These are phyloP conservation scores for Mormyrops boulengeri DNA, from an alignment of 2,797 vertebrate species.

Conservation along the genomic window DNA sequence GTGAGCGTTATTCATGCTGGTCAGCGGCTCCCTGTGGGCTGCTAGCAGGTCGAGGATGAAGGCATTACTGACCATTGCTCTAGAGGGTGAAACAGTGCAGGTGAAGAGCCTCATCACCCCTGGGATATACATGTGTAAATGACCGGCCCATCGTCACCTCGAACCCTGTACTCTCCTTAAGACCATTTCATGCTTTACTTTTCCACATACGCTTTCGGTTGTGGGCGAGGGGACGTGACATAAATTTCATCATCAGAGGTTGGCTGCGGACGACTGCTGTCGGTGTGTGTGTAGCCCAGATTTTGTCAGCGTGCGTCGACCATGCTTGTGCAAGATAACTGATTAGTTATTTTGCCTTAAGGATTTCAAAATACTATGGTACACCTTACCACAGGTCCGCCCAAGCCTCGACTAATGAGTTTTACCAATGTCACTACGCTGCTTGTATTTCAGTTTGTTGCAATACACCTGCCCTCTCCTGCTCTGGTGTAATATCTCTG, in stretches of 20 bases:
- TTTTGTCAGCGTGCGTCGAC: background rate
- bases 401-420: background rate
- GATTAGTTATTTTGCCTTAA: background rate
- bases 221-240: background rate
- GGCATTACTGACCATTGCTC: background rate
- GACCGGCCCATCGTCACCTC: background rate
- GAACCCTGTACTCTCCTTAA: background rate
- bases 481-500: background rate
- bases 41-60: background rate
- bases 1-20: background rate
- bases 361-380: background rate
- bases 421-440: background rate
- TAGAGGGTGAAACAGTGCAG: background rate
- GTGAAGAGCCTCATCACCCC: background rate
- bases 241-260: background rate
- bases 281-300: background rate
- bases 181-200: background rate
- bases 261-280: background rate
- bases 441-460: background rate
- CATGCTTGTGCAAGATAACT: background rate
- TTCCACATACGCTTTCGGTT: background rate
- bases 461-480: background rate
- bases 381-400: background rate
- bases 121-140: background rate
- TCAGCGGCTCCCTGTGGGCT: background rate